phyloP scores from a whole-genome alignment of 2,797 vertebrate genomes.

The Notolabrus celidotus region DNA sequence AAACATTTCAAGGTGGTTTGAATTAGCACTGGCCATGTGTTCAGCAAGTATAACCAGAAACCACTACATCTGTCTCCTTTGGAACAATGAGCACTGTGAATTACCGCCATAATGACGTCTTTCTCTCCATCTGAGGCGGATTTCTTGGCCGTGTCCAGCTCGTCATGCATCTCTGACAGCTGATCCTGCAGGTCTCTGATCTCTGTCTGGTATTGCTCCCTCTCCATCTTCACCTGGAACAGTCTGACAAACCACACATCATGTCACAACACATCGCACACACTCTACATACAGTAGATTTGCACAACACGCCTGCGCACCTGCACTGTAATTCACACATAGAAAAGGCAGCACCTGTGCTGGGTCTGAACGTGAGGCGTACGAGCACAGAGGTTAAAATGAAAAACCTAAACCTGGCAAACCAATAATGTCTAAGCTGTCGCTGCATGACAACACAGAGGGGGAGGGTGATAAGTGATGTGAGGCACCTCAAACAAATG shows the following conservation, averaged over 20 bases:
- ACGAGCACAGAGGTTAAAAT: conserved; percentile 40
- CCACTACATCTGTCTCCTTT: background rate
- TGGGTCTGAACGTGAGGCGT: conserved; percentile 27
- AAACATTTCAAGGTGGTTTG: no score
- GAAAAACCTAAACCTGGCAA: conserved; percentile 34
- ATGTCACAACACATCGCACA: conserved; percentile 47
- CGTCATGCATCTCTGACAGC: conserved; percentile 99
- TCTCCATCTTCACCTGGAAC: conserved; percentile 98
- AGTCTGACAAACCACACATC: conserved; percentile 82
- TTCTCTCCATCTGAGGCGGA: conserved; percentile 86
- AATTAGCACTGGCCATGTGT: no score
- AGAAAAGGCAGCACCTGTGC: conserved; percentile 58
- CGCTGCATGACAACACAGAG: conserved; percentile 27
- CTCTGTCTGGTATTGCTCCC: conserved; percentile 95
- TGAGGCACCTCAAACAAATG: conserved; percentile 43
- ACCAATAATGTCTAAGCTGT: conserved; percentile 52
- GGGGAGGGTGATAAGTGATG: conserved; percentile 47
- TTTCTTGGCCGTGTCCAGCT: conserved; percentile 92
- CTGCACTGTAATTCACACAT: conserved; percentile 60
- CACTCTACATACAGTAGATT: conserved; percentile 3
- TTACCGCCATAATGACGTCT: conserved; percentile 90
- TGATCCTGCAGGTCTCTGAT: conserved; percentile 98
- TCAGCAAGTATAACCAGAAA: no score
- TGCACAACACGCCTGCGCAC: conserved; percentile 42
- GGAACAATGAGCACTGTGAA: conserved; percentile 22